Evolutionary conservation across 2,797 vertebrate species (phyloP).

Genomic region (Spondyliosoma cantharus): DNA sequence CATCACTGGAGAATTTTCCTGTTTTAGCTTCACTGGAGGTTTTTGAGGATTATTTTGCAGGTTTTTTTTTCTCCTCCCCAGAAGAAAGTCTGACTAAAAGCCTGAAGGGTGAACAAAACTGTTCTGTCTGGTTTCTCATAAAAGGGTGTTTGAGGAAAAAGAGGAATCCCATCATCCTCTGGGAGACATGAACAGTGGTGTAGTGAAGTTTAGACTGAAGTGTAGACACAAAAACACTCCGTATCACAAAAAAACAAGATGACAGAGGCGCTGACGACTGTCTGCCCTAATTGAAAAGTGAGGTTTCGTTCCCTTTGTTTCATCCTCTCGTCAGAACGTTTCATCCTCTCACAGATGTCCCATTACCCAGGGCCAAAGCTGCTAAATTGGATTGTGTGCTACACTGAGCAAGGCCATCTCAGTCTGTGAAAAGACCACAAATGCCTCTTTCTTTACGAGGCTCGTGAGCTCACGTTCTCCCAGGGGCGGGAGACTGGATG

Average conservation of each 20-base stretch:
- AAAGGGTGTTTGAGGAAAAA: conserved; percentile 9
- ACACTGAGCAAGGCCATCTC: conserved; percentile 60
- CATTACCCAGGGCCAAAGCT: conserved; percentile 50
- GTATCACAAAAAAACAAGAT: conserved; percentile 27
- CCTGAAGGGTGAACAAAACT: conserved; percentile 17
- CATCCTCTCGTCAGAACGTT: conserved; percentile 12
- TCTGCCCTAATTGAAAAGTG: conserved; percentile 22
- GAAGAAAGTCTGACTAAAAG: conserved; percentile 11
- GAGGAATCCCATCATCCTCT: conserved; percentile 16
- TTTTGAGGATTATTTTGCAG: conserved; percentile 15
- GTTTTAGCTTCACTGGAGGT: conserved; percentile 37
- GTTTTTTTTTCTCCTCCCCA: neutral
- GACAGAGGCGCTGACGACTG: conserved; percentile 18
- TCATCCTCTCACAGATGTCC: conserved; percentile 63
- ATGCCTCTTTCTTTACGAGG: conserved; percentile 77
- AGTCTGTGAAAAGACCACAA: conserved; percentile 77
- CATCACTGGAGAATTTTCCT: conserved; percentile 59
- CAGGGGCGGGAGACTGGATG: conserved; percentile 71
- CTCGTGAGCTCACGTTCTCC: conserved; percentile 82
- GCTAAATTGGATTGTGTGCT: conserved; percentile 68
- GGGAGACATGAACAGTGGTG: neutral
- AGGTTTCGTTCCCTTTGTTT: conserved; percentile 21
- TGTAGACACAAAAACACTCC: conserved; percentile 23
- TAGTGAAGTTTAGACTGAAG: conserved; percentile 15
- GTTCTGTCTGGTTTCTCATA: neutral